Evolutionary conservation across 2,797 vertebrate species (phyloP).

Genomic region (Manis crassicaudata): DNA sequence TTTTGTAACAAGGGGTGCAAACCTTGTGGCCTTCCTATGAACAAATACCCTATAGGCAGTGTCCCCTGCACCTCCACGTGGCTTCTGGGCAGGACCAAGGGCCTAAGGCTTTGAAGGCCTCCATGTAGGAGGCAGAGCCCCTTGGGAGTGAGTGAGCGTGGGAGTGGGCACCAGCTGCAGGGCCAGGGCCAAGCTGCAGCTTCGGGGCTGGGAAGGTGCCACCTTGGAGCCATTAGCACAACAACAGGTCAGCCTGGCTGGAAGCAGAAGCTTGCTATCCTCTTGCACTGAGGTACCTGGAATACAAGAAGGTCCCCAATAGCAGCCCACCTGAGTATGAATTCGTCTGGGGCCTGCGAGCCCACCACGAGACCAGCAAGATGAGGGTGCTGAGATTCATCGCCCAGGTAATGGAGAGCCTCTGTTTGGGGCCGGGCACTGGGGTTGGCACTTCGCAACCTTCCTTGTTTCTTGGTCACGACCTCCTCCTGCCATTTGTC

Average conservation of each 20-base stretch:
- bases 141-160: not conserved
- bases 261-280: not conserved
- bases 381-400: constrained; percentile 90
- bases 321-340: constrained; percentile 89
- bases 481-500: not conserved
- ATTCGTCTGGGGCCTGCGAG: constrained; percentile 89
- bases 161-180: not conserved
- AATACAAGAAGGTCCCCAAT: constrained; percentile 89
- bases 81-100: not conserved
- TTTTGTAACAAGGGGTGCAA: not conserved
- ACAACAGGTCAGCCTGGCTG: not conserved
- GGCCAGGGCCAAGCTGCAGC: not conserved
- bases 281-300: constrained; percentile 87
- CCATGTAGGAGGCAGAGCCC: not conserved
- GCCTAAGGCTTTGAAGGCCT: not conserved
- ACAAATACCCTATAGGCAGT: not conserved
- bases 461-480: not conserved
- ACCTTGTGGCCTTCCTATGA: not conserved
- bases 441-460: not conserved
- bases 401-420: constrained; percentile 84
- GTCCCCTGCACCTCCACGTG: not conserved
- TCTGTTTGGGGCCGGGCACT: not conserved
- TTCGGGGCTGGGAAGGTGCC: not conserved
- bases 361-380: constrained; percentile 90
- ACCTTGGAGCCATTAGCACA: not conserved